Percentiles rank a stretch among this genome's conserved stretches.
These are phyloP conservation scores for Apis dorsata DNA, from an alignment of 1,140 invertebrate species.

Conservation along the genomic window DNA sequence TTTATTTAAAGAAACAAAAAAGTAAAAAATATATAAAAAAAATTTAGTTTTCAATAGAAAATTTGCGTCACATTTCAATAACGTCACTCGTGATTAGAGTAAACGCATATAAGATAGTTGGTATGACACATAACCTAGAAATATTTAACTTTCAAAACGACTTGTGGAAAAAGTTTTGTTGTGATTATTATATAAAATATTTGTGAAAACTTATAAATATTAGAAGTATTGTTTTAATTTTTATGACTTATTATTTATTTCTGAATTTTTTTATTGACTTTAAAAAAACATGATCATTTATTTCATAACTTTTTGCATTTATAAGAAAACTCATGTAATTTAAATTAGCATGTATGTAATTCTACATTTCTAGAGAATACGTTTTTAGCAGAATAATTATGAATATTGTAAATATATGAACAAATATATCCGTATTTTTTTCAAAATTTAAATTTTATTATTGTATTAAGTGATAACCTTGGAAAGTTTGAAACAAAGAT, in stretches of 20 bases:
- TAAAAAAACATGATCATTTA: slow-evolving; percentile 19
- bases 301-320: slow-evolving; percentile 27
- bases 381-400: slow-evolving; percentile 7
- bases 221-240: slow-evolving; percentile 8
- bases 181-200: slow-evolving; percentile 31
- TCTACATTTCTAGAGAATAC: slow-evolving; percentile 13
- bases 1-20: background rate
- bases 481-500: slow-evolving; percentile 28
- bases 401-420: slow-evolving; percentile 21
- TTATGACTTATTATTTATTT: background rate
- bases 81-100: slow-evolving; percentile 41
- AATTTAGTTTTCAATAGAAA: slow-evolving; percentile 4
- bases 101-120: slow-evolving; percentile 38
- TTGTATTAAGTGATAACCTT: slow-evolving; percentile 39
- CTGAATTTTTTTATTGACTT: background rate
- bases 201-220: background rate
- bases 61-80: slow-evolving; percentile 41
- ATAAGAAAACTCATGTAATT: slow-evolving; percentile 16
- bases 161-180: slow-evolving; percentile 42
- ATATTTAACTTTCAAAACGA: slow-evolving; percentile 44
- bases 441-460: slow-evolving; percentile 11
- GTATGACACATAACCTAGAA: slow-evolving; percentile 52
- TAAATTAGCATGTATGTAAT: slow-evolving; percentile 33
- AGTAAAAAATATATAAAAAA: background rate
- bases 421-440: slow-evolving; percentile 1